These are phyloP conservation scores for Tenthredo livida DNA, from an alignment of 2,888 invertebrate species.

Conservation along the genomic window DNA sequence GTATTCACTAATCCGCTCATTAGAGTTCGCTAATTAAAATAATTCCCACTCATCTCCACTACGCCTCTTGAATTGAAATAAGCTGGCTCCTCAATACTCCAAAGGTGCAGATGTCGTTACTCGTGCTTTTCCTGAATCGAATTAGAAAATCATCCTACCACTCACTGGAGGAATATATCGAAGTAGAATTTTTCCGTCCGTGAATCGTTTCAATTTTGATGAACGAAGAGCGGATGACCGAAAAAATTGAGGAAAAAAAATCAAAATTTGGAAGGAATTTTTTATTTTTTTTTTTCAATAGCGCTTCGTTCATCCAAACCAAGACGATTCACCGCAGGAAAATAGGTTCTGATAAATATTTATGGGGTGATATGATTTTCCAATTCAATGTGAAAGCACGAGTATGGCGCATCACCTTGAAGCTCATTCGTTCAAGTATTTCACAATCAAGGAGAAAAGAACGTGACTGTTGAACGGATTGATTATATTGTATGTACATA, in stretches of 20 bases:
- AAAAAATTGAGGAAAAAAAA: not conserved
- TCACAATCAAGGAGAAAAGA: not conserved
- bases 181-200: too few relatives aligned
- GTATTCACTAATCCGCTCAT: slow-evolving; percentile 6
- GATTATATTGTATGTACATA: not conserved
- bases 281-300: not conserved
- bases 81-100: not conserved
- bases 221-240: too few relatives aligned
- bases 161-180: too few relatives aligned
- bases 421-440: too few relatives aligned
- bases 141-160: too few relatives aligned
- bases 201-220: too few relatives aligned
- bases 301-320: too few relatives aligned
- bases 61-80: not conserved
- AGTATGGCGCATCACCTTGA: too few relatives aligned
- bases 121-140: not conserved
- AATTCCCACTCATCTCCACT: slow-evolving; percentile 5
- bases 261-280: not conserved
- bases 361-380: not conserved
- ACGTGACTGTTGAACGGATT: not conserved
- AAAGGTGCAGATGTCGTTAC: not conserved
- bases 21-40: slow-evolving; percentile 14
- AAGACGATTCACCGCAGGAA: too few relatives aligned
- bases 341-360: too few relatives aligned
- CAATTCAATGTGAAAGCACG: too few relatives aligned